A percentile compares a stretch with the other conserved stretches of the same genome.
phyloP scores from a whole-genome alignment of 2,797 vertebrate genomes.

The Australoheros facetus region DNA sequence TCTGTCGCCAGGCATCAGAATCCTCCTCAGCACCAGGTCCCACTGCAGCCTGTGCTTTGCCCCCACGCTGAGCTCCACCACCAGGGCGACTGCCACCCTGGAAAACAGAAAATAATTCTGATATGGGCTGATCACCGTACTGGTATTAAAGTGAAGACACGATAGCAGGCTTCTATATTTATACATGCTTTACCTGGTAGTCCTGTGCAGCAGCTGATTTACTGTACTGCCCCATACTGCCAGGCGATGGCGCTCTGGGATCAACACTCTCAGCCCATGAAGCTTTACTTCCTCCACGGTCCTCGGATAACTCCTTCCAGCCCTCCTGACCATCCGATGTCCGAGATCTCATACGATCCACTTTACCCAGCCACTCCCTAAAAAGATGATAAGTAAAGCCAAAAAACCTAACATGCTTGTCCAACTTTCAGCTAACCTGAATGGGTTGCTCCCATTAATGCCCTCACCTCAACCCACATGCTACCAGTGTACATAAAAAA shows the following conservation, averaged over 20 bases:
- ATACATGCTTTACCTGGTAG: slow-evolving; percentile 82
- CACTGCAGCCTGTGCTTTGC: slow-evolving; percentile 75
- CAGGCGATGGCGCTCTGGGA: slow-evolving; percentile 81
- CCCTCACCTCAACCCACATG: neutral
- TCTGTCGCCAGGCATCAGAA: slow-evolving; percentile 94
- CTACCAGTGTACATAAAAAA: neutral
- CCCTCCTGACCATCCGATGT: slow-evolving; percentile 81
- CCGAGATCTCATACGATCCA: slow-evolving; percentile 83
- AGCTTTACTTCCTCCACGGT: slow-evolving; percentile 75
- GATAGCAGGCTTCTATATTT: neutral
- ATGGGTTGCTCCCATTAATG: neutral
- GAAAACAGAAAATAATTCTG: neutral
- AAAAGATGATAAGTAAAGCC: neutral
- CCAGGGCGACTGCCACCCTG: slow-evolving; percentile 65
- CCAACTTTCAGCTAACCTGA: neutral
- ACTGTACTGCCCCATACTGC: slow-evolving; percentile 75
- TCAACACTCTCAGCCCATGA: slow-evolving; percentile 73
- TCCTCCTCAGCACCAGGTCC: slow-evolving; percentile 87
- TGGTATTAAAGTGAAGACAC: neutral
- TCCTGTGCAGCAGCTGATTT: slow-evolving; percentile 83
- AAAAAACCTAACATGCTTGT: neutral
- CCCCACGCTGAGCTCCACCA: slow-evolving; percentile 73
- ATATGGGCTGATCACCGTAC: neutral
- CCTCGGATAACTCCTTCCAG: slow-evolving; percentile 87
- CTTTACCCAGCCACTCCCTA: slow-evolving; percentile 88